Conservation (phyloP, 2,888 invertebrate genomes). For the Melanargia galathea region DNA sequence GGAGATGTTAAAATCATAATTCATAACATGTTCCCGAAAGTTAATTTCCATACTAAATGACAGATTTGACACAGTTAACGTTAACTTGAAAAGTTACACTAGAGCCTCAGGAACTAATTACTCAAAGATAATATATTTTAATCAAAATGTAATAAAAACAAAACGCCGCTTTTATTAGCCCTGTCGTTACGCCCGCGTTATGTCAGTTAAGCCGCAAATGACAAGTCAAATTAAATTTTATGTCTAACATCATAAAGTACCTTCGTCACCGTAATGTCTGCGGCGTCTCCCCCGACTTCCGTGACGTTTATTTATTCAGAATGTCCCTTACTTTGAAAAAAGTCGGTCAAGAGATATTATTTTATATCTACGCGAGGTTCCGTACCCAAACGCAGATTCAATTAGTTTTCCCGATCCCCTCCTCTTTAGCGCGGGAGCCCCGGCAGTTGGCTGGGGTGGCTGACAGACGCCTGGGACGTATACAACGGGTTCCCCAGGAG, state of each 20-base stretch:
- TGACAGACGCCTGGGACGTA: too few relatives aligned
- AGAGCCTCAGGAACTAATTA: background rate
- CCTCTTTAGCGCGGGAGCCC: too few relatives aligned
- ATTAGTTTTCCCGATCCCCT: too few relatives aligned
- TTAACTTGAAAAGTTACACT: background rate
- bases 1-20: too few relatives aligned
- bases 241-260: conserved; percentile 21
- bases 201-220: conserved; percentile 22
- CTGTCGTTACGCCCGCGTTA: conserved; percentile 22
- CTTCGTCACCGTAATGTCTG: conserved; percentile 21
- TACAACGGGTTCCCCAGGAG: too few relatives aligned
- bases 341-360: background rate
- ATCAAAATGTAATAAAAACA: conserved; percentile 17
- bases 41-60: too few relatives aligned
- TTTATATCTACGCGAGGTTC: background rate
- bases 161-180: conserved; percentile 13
- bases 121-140: conserved; percentile 10
- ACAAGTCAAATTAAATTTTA: conserved; percentile 24
- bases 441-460: too few relatives aligned
- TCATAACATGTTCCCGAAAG: too few relatives aligned
- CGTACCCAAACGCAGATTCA: background rate
- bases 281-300: conserved; percentile 4
- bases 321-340: background rate
- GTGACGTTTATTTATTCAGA: conserved; percentile 12
- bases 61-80: too few relatives aligned